Evolutionary conservation across 2,113 vertebrate genomes (phyloP).

Genomic region (Pomatorhinus ruficollis): DNA sequence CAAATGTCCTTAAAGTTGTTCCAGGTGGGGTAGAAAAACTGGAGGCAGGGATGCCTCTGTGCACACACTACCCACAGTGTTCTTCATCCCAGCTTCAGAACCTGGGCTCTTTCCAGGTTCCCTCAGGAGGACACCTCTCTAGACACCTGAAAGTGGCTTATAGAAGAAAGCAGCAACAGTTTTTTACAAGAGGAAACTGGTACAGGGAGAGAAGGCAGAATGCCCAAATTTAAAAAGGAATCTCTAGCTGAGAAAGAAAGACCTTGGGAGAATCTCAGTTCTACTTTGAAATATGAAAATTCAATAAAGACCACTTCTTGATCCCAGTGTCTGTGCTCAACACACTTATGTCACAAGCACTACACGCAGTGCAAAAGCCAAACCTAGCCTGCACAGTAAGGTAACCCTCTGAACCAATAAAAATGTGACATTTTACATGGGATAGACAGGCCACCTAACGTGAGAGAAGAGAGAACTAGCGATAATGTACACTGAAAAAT

Average conservation of each 20-base stretch:
- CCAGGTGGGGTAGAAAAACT: not conserved
- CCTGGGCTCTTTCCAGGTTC: not conserved
- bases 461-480: not conserved
- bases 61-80: rapidly evolving
- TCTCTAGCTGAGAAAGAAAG: not conserved
- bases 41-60: not conserved
- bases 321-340: not conserved
- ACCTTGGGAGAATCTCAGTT: not conserved
- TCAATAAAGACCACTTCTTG: not conserved
- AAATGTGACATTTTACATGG: not conserved
- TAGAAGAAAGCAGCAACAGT: not conserved
- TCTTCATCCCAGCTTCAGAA: not conserved
- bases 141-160: not conserved
- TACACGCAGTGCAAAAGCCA: not conserved
- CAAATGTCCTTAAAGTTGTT: not conserved
- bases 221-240: not conserved
- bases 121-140: not conserved
- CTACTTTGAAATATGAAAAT: not conserved
- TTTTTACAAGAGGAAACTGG: not conserved
- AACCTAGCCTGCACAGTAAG: not conserved
- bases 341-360: not conserved
- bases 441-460: not conserved
- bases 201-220: not conserved
- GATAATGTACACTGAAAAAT: not conserved
- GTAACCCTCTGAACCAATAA: not conserved